Evolutionary conservation across 2,888 invertebrate genomes (phyloP), one percentile per base, ranked within the genome.

Genomic region (Atherix ibis): DNA sequence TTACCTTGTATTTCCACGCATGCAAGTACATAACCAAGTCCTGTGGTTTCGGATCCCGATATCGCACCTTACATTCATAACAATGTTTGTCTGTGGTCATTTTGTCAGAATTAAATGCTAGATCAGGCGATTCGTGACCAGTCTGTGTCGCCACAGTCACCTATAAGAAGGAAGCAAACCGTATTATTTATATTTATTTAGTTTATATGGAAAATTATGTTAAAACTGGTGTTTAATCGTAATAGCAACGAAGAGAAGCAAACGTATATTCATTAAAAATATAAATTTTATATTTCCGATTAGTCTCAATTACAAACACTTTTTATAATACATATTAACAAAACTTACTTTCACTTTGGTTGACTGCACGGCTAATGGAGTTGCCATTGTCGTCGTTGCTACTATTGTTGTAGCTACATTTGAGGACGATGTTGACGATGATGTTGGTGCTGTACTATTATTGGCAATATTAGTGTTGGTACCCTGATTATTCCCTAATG

Each of bases 1-100:
- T 55, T 55, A 82, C 82, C 72, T 76, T 77, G 59, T 88, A 88
- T 52, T 84, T 84, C 83, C 85, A 85, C 18, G 94, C 94, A 62
- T 95, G 95, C 28, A 95, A 71, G 62, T 88, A 95, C 87, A 95
- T 89, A 46, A 92, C 80, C 39, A 95, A 71, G 60, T 94, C 89
- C 45, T 82, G 74, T 0, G 88, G 85, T 42, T 82, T 75, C 1
- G 95, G 94, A 61, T 95, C 94, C 43, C 84, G 68, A 65, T 87
- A 92, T 40, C 83, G 71, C 38, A 87, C 82, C 62, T 85, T 85
- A 63, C 94, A 95, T 62, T 91, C 88, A 57, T 84, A 82, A 64
- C 94, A 95, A 56, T 88, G 79, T 25, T 78, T 76, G 56, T 92
- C 89, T 9, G 78, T 63, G 9, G 78, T 73, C 63, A 83, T 71